Conservation (phyloP, 2,113 vertebrate species). For the Lethenteron reissneri region DNA sequence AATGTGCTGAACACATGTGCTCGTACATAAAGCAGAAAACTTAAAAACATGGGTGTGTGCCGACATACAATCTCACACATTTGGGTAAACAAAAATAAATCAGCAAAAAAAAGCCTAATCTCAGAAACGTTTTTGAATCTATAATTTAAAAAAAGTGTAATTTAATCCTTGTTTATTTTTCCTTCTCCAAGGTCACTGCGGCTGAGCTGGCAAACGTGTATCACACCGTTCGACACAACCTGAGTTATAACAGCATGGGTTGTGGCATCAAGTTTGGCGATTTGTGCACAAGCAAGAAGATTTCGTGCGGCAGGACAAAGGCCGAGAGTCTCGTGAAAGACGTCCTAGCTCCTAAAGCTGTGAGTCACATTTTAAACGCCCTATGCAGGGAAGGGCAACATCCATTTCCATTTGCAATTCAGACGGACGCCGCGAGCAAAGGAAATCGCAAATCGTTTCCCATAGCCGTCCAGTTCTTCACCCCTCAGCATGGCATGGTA, state of each 20-base stretch:
- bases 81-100: no score
- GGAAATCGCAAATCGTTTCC: slow-evolving; percentile 9
- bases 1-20: no score
- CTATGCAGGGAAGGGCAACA: not conserved
- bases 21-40: no score
- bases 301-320: slow-evolving; percentile 7
- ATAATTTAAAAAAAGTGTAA: no score
- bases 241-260: slow-evolving; percentile 7
- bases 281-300: slow-evolving; percentile 7
- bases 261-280: slow-evolving; percentile 6
- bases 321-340: slow-evolving; percentile 8
- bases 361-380: not conserved
- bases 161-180: no score
- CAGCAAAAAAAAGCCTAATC: no score
- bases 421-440: slow-evolving; percentile 9
- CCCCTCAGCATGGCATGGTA: slow-evolving; percentile 4
- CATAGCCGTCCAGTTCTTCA: slow-evolving; percentile 8
- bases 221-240: slow-evolving; percentile 9
- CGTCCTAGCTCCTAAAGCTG: slow-evolving; percentile 9
- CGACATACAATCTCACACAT: no score
- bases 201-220: slow-evolving; percentile 4
- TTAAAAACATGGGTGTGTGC: no score
- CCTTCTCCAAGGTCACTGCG: slow-evolving; percentile 5
- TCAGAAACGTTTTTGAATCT: no score
- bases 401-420: slow-evolving; percentile 6